A percentile compares a stretch with the other conserved stretches of the same genome.
These are phyloP conservation scores for Syngnathoides biaculeatus DNA, from an alignment of 2,113 vertebrate species.

Conservation along the genomic window DNA sequence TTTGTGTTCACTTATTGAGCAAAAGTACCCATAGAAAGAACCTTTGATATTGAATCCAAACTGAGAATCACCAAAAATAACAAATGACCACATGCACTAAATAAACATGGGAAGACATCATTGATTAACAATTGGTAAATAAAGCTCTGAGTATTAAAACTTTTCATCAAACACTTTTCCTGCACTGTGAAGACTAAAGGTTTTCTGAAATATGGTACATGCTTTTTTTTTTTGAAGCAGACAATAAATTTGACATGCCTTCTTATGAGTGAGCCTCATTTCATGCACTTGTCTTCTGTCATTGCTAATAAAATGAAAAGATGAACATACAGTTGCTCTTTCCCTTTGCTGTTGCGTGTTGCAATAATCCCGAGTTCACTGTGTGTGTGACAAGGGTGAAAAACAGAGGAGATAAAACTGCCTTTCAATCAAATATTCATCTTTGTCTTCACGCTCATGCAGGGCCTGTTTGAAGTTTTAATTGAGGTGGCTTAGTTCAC, in stretches of 20 bases:
- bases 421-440: constrained; percentile 50
- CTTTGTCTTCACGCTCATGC: constrained; percentile 24
- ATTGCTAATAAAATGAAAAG: not conserved
- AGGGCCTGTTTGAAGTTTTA: constrained; percentile 61
- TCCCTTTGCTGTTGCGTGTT: not conserved
- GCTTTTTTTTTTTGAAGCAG: no score
- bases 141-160: no score
- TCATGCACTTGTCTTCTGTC: not conserved
- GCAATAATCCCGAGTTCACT: not conserved
- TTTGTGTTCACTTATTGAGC: constrained; percentile 5
- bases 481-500: constrained; percentile 65
- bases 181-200: no score
- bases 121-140: no score
- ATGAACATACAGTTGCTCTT: constrained; percentile 1
- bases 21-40: not conserved
- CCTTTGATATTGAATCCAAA: not conserved
- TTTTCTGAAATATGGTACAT: no score
- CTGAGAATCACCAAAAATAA: not conserved
- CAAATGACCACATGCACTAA: not conserved
- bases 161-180: no score
- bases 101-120: not conserved
- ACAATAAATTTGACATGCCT: not conserved
- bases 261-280: not conserved
- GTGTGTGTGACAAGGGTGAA: constrained; percentile 8
- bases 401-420: constrained; percentile 11